Conservation (phyloP, 2,797 vertebrate genomes). For the Cichlasoma orientale region DNA sequence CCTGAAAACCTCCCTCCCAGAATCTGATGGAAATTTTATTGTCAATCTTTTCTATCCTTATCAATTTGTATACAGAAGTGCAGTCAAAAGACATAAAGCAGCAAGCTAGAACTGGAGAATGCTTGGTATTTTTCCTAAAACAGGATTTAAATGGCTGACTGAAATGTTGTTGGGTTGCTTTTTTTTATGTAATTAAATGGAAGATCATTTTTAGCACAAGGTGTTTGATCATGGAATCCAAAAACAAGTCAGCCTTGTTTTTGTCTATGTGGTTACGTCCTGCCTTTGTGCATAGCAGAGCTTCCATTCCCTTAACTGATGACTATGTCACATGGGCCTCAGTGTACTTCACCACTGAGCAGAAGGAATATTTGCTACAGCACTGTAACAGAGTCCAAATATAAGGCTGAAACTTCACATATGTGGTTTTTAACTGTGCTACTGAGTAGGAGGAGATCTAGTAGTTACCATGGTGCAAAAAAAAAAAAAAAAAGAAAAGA, state of each 20-base stretch:
- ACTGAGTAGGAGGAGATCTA: conserved; percentile 42
- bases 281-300: conserved; percentile 22
- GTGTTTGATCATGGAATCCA: background rate
- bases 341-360: background rate
- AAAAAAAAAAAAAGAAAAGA: conserved; percentile 5
- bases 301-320: conserved; percentile 1
- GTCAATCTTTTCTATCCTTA: background rate
- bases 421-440: conserved; percentile 1
- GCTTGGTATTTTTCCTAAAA: background rate
- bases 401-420: conserved; percentile 22
- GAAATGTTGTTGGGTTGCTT: no score
- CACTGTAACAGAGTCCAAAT: conserved; percentile 29
- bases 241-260: background rate
- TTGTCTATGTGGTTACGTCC: conserved; percentile 12
- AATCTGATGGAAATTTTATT: background rate
- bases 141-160: background rate
- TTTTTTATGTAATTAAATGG: background rate
- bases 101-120: background rate
- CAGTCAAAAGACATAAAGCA: background rate
- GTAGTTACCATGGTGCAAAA: conserved; percentile 43
- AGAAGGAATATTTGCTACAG: conserved; percentile 1
- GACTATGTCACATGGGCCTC: background rate
- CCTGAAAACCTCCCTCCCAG: background rate
- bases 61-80: background rate
- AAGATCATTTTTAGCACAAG: background rate